Evolutionary conservation across 2,888 invertebrate species (phyloP), one percentile per base, ranked within the genome.

Genomic region (Mystacides longicornis): DNA sequence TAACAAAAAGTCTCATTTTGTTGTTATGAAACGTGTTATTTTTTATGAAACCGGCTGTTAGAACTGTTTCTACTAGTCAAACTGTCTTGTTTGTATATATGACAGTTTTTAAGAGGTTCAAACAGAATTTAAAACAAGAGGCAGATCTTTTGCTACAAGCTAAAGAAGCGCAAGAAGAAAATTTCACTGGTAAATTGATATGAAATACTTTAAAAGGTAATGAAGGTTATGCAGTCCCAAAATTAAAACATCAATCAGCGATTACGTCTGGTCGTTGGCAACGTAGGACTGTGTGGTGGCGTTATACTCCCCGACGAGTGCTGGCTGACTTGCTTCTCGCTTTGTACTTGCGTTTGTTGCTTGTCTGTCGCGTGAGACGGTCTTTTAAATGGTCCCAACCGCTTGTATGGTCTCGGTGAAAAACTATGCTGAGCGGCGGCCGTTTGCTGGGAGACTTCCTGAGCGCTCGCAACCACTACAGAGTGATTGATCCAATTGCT

Each of bases 361-460:
- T 3, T 67, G 64, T 52, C 57, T 11, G 49, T 18, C n/a, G 65
- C 62, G 51, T 69, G 68, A 52, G 71, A 72, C 33, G 79, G 75
- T 23, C 80, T 75, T 63, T 79, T 81, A 74, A 85, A 84, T 60
- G 80, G 80, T 1, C 81, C 81, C 64, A 86, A 78, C 52, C 87
- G 84, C 67, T 86, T 86, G 62, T 80, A 69, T 2, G 87, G 84
- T 49, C 86, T 77, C 49, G 88, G 87, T 1, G 87, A 87, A 64
- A 82, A 79, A 23, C 75, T 75, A 58, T 73, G 72, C 16, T 72
- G 65, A 3, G 70, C 64, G 5, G 70, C 64, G 3, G 71, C 62
- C 9, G 56, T 59, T 52, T 60, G 60, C 21, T 57, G 61, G 11
- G 59, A 59, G 14, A 61, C 61, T 20, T 61, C 59, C 42, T 59